Evolutionary conservation across 1,140 invertebrate genomes (phyloP).

Genomic region (Drosophila elegans): DNA sequence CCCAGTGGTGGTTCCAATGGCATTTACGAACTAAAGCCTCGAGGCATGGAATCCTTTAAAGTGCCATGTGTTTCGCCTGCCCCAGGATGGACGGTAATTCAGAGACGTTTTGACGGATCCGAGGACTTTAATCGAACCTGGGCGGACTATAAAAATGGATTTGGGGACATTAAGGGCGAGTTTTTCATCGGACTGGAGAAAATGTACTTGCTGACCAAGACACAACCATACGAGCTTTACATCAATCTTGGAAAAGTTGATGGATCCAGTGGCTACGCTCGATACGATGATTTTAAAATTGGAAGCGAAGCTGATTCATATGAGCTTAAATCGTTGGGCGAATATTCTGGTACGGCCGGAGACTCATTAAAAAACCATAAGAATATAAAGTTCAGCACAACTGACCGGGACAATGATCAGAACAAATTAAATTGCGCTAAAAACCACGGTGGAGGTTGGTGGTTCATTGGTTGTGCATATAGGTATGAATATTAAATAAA

Average conservation of each 20-base stretch:
- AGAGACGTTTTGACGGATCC: constrained; percentile 43
- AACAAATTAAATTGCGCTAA: constrained; percentile 85
- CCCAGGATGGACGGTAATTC: constrained; percentile 46
- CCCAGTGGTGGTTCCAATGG: neutral
- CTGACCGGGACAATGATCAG: constrained; percentile 89
- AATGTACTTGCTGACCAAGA: constrained; percentile 39
- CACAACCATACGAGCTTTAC: constrained; percentile 58
- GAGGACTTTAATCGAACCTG: constrained; percentile 42
- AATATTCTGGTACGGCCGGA: constrained; percentile 88
- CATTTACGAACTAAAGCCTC: neutral
- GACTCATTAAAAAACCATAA: constrained; percentile 86
- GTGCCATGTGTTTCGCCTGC: constrained; percentile 31
- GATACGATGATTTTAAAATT: constrained; percentile 88
- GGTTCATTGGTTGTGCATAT: constrained; percentile 85
- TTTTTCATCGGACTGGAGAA: constrained; percentile 58
- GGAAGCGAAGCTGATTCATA: constrained; percentile 88
- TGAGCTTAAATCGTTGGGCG: constrained; percentile 87
- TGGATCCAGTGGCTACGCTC: constrained; percentile 86
- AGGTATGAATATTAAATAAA: neutral
- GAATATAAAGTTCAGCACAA: constrained; percentile 87
- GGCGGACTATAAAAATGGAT: constrained; percentile 45
- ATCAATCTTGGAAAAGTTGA: constrained; percentile 88
- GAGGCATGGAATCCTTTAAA: constrained; percentile 2
- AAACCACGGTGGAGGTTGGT: constrained; percentile 87
- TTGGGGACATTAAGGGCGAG: constrained; percentile 47